Evolutionary conservation across 2,113 vertebrate genomes (phyloP), one percentile per base, ranked within the genome.

Genomic region (Albula goreensis): DNA sequence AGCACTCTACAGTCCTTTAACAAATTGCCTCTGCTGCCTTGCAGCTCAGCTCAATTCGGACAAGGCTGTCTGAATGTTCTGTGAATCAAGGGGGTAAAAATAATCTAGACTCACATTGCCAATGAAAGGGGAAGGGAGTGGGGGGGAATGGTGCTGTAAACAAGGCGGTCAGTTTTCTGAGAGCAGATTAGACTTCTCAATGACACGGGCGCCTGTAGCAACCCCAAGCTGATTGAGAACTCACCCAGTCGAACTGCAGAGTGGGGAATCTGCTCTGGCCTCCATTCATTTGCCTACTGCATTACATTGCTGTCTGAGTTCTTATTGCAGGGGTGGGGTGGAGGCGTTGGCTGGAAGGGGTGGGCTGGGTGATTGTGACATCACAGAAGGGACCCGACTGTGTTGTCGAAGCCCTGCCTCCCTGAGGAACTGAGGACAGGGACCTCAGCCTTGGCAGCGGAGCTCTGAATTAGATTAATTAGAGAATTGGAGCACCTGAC

Each of bases 1-100:
- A 93, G 91, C 92, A 89, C 92, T 94, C 91, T 84, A 89, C 89
- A 90, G 91, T 92, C 91, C 91, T 92, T 93, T 90, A 93, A 93
- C 90, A 94, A 93, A 94, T 93, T 93, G 92, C 90, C 56, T 86
- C 80, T 70, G 52, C 56, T 78, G 80, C 81, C 10, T 66, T 13
- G 60, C 17, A 48, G 60, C 52, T 82, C 77, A 50, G 48, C 48
- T 84, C 63, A 78, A 83, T 87, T 86, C 83, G 80, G 49, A 11
- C 70, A 60, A 77, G 70, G n/a, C 77, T 15, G n/a, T 22, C 31
- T 80, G 66, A 52, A 53, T n/a, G 50, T 80, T 22, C 3, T 17
- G 74, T 74, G 5, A 22, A 56, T 2, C 0, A 81, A 81, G 63
- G 57, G 56, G 31, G n/a, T 78, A 52, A 80, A n/a, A 66, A 19